A percentile compares a stretch with the other conserved stretches of the same genome.
phyloP scores from a whole-genome alignment of 2,888 invertebrate species.

The Drosophila emarginata region DNA sequence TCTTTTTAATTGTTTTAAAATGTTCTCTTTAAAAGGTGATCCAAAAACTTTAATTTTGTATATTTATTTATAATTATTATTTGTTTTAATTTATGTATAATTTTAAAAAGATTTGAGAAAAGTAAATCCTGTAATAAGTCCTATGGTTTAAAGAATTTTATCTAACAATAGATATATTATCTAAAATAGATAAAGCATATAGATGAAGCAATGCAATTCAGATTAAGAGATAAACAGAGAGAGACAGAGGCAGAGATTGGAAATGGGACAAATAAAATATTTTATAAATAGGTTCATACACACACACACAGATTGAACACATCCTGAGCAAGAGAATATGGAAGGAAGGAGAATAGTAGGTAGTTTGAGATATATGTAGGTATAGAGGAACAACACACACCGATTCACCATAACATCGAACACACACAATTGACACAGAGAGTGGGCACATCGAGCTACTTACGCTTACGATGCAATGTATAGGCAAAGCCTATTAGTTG shows the following conservation, averaged over 20 bases:
- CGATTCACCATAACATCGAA: constrained; percentile 10
- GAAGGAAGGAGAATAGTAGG: neutral
- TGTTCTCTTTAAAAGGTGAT: no score
- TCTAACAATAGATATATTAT: neutral
- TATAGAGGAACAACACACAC: constrained; percentile 12
- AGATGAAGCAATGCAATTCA: constrained; percentile 1
- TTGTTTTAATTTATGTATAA: no score
- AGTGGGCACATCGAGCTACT: constrained; percentile 65
- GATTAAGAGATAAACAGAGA: neutral
- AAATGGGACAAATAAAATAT: neutral
- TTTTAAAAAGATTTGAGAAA: no score
- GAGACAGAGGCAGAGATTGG: constrained; percentile 15
- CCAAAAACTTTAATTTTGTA: no score
- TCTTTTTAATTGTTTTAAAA: no score
- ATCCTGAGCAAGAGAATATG: neutral
- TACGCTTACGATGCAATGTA: constrained; percentile 78
- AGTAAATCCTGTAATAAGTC: no score
- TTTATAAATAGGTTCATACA: neutral
- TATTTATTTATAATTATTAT: no score
- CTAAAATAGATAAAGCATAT: neutral
- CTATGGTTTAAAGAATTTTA: no score
- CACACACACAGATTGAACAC: neutral
- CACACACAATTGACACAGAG: constrained; percentile 30
- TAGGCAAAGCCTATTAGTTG: constrained; percentile 59
- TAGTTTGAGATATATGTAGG: neutral